Base-by-base conservation (phyloP, 2,797 vertebrate genomes). In the Calcarius lapponicus region DNA sequence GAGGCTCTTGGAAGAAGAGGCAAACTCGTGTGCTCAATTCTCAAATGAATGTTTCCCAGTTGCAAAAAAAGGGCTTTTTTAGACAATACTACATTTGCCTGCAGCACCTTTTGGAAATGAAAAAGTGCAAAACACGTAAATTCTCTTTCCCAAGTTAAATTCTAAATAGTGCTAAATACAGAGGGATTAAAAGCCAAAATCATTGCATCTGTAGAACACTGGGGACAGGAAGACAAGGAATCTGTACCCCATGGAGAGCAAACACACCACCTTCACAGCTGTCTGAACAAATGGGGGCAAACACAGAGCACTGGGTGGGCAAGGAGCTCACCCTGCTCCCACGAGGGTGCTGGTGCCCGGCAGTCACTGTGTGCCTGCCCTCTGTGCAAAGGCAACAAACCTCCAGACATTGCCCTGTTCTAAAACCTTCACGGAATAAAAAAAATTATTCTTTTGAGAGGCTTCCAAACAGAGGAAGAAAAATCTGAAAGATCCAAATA, bases 71-170 rank as follows among this genome's bases (percentile, higher is more conserved):
- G 9, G 31, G 17, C 14, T 85, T 7, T 8, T 86, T 73, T 26
- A 82, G 60, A 43, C 24, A 58, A 9, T 9, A 3, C 4, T 5
- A 0, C 3, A 8, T 28, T 73, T 32, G 50, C 29, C 28, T 56
- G 36, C 65, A 90, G 42, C 72, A 73, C 48, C 51, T 72, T 85
- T 22, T 19, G 43, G 51, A 66, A 21, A 67, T 3, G 6, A 93
- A 42, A 48, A 85, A 34, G 17, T 42, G 10, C 20, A 81, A 80
- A 62, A 34, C 43, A 5, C 13, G 0, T 17, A 5, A 64, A 80
- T 56, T 53, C 31, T 67, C 36, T 17, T 66, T 45, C 22, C 48
- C 21, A 11, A 50, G 36, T 34, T 72, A 29, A n/a, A 58, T 36
- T 82, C n/a, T 50, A 69, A 67, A 80, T 34, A 2, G 0, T 12